Base-by-base conservation (phyloP, 2,113 vertebrate genomes). In the Misgurnus mizolepis region DNA sequence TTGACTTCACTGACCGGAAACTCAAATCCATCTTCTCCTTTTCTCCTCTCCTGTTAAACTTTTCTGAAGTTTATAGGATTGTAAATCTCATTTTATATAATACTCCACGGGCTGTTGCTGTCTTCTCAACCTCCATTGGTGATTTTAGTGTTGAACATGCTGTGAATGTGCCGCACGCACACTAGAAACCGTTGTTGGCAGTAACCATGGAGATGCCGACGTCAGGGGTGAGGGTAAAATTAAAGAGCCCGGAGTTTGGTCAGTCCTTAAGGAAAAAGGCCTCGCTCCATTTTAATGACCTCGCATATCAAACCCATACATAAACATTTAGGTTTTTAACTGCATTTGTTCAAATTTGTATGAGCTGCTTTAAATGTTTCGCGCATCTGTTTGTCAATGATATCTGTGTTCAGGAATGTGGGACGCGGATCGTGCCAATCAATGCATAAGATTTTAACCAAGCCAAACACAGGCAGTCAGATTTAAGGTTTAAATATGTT, bases 161-260 rank as follows among this genome's bases (percentile, higher is more conserved):
- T 74, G 34, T 64, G 81, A 61, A 61, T 70, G 40, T 27, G 45
- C 47, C 34, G 56, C 18, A 47, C 67, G 41, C 53, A 12, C 7
- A 50, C 39, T 43, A 6, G 17, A 72, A 80, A 7, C 0, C 89
- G 87, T 90, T 92, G 90, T 89, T 84, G 11, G 62, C 72, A 10
- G 92, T 92, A 88, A 80, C 88, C 88, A 83, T 81, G 82, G 87
- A 56, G 85, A 90, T 62, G 67, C 5, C 15, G 78, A 87, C 86
- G 60, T 60, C 40, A 10, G 8, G 73, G 39, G 4, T 9, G 27
- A 61, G 80, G 68, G 17, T 45, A 10, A 64, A 72, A 62, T 56
- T 22, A 39, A 55, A 72, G 15, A 56, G 17, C 17, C 50, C 49
- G 10, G 22, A 47, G 12, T 4, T 47, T 7, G 45, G 45, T 47